phyloP scores from a whole-genome alignment of 2,888 invertebrate genomes.

The Synanthedon vespiformis region DNA sequence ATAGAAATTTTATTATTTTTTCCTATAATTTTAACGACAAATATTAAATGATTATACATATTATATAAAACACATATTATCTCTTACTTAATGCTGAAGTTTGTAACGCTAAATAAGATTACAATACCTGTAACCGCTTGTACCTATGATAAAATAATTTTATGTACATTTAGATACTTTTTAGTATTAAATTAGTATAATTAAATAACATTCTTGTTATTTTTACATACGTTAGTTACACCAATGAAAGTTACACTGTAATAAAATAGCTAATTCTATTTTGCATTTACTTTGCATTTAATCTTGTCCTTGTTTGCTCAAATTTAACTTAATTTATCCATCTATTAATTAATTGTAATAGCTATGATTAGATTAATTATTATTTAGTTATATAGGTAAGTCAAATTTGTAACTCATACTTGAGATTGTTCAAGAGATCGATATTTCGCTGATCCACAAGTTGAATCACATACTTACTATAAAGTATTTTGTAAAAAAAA shows the following conservation, averaged over 20 bases:
- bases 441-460: neutral
- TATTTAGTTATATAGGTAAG: constrained; percentile 11
- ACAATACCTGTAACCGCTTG: constrained; percentile 2
- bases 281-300: constrained; percentile 47
- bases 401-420: neutral
- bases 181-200: constrained; percentile 3
- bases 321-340: neutral
- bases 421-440: neutral
- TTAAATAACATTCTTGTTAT: neutral
- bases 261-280: constrained; percentile 10
- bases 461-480: too few species aligned
- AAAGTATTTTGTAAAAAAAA: too few species aligned
- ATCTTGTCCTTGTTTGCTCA: constrained; percentile 17
- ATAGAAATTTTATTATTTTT: too few species aligned
- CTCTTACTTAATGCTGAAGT: neutral
- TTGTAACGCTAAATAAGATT: neutral
- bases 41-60: too few species aligned
- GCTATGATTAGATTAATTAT: constrained; percentile 22
- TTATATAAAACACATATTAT: neutral
- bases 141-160: constrained; percentile 4
- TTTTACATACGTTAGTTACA: constrained; percentile 22
- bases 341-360: constrained; percentile 4
- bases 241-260: constrained; percentile 47
- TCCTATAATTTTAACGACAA: too few species aligned
- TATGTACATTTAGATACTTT: constrained; percentile 5